Evolutionary conservation across 2,113 vertebrate species (phyloP), one percentile per base, ranked within the genome.

Genomic region (Cavia aperea): DNA sequence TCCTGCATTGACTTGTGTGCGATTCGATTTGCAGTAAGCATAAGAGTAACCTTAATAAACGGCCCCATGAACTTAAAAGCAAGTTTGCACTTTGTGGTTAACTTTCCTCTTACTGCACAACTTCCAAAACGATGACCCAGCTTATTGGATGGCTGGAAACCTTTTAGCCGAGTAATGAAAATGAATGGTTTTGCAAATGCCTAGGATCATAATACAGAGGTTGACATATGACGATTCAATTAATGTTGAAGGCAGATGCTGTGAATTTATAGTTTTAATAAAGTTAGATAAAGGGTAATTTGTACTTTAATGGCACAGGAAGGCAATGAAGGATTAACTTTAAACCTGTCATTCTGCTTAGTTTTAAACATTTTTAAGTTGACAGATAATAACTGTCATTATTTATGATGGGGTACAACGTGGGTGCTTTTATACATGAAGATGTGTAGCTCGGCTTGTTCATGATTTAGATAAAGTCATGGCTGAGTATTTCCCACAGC

Each of bases 11-110:
- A 98, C 96, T 97, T 97, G 89, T 95, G 46, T 89, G 91, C 96
- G 96, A 98, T 97, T 98, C 97, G 97, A 97, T 97, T 98, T 97
- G 95, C 95, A 96, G 96, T 96, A 94, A 98, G 95, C 90, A 97
- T 96, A 87, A 94, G 90, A 95, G 93, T 95, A 97, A 97, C 91
- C 93, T 97, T 97, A 96, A 77, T 95, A 97, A 97, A 95, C 90
- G 96, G 94, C 89, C 78, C 93, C 2, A 2, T 95, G 97, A 97
- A 97, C 96, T 97, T 97, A 97, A 97, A 97, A 97, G 96, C 96
- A 96, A 94, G 94, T 95, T 97, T 97, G 95, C 89, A 93, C 96
- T 95, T 95, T 97, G 95, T 94, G 96, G 96, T 97, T 97, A 96
- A 96, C 96, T 97, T 97, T 94, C 43, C 63, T 96, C 96, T 94